Conservation (phyloP, 1,140 invertebrate genomes). For the Drosophila takahashii region DNA sequence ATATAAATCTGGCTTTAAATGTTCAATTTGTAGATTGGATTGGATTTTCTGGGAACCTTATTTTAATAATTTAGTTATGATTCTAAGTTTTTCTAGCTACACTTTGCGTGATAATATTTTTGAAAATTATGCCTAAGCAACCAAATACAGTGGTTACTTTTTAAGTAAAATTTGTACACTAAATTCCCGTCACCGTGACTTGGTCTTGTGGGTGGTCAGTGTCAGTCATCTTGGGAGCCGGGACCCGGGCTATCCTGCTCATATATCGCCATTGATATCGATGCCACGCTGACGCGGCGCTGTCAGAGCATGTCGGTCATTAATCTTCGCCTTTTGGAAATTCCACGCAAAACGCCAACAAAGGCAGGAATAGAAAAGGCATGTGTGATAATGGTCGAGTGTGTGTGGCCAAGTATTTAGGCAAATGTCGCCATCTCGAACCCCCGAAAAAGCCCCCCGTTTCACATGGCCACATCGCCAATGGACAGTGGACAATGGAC, state of each 20-base stretch:
- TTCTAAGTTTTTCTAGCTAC: too few species aligned
- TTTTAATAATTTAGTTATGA: too few species aligned
- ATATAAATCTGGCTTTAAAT: too few species aligned
- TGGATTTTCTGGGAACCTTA: too few species aligned
- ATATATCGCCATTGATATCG: conserved; percentile 35
- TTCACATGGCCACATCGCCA: background rate
- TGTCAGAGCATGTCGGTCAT: conserved; percentile 46
- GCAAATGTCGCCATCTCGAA: conserved; percentile 44
- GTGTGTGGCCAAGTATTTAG: conserved; percentile 40
- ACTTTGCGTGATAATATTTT: too few species aligned
- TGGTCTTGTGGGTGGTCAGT: conserved; percentile 6
- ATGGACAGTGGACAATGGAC: conserved; percentile 21
- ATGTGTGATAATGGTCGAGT: conserved; percentile 43
- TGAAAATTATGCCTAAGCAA: background rate
- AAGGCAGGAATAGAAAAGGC: conserved; percentile 16
- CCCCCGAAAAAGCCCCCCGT: conserved; percentile 4
- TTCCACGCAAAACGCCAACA: conserved; percentile 34
- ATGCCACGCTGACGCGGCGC: conserved; percentile 36
- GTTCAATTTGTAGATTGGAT: too few species aligned
- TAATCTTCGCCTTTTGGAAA: conserved; percentile 45
- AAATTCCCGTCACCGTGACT: background rate
- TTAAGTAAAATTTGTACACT: too few species aligned
- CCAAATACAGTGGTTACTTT: background rate
- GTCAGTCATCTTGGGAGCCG: background rate
- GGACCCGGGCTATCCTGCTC: background rate